Conservation (phyloP, 2,113 vertebrate genomes). For the Cricetomys ansorgei region DNA sequence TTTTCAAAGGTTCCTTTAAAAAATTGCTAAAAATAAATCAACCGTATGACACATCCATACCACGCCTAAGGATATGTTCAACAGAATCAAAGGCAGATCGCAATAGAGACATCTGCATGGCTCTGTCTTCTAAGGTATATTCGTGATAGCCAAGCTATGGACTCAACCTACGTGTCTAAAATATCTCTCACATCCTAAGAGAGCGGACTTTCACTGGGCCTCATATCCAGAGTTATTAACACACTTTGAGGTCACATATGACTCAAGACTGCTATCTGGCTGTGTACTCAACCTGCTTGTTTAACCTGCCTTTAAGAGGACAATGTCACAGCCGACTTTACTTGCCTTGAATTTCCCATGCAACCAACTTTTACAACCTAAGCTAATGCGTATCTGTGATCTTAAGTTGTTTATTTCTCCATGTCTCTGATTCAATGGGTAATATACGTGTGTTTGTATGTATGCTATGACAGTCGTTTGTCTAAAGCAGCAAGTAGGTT, state of each 20-base stretch:
- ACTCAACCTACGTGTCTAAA: not conserved
- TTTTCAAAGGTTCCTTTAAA: not conserved
- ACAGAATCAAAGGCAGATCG: not conserved
- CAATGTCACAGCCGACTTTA: not conserved
- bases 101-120: not conserved
- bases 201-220: not conserved
- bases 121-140: not conserved
- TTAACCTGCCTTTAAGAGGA: not conserved
- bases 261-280: not conserved
- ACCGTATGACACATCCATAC: not conserved
- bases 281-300: not conserved
- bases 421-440: too few species aligned
- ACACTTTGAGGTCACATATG: not conserved
- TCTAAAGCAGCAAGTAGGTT: not conserved
- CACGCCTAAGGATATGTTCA: not conserved
- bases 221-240: not conserved
- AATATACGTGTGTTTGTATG: not conserved
- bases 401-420: not conserved
- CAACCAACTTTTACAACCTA: not conserved
- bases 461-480: not conserved
- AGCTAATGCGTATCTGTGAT: not conserved
- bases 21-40: not conserved
- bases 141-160: not conserved
- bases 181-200: not conserved
- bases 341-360: not conserved